phyloP scores from a whole-genome alignment of 2,113 vertebrate species.

The Acinonyx jubatus region DNA sequence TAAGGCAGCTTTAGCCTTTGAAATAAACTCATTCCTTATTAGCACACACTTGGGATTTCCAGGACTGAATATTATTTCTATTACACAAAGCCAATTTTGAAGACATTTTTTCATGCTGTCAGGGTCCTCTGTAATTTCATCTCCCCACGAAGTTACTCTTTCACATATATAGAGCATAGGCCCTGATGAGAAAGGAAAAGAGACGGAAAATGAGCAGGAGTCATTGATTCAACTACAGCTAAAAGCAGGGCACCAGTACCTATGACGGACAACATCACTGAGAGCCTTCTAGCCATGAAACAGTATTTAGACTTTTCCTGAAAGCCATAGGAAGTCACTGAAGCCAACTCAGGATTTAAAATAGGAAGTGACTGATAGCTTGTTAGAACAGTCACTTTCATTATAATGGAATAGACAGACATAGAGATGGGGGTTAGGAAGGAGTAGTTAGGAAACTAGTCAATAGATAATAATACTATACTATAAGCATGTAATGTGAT shows the following conservation, averaged over 20 bases:
- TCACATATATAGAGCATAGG: neutral
- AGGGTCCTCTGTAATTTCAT: slow-evolving; percentile 69
- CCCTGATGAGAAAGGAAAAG: slow-evolving; percentile 34
- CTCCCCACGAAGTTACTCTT: slow-evolving; percentile 56
- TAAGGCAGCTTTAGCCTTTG: slow-evolving; percentile 73
- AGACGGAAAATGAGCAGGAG: neutral
- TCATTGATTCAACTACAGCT: neutral
- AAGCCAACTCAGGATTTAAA: neutral
- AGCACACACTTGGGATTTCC: slow-evolving; percentile 73
- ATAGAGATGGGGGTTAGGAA: neutral
- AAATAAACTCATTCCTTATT: slow-evolving; percentile 79
- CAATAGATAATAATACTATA: neutral
- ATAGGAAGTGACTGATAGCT: neutral
- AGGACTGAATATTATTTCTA: slow-evolving; percentile 71
- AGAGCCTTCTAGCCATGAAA: neutral
- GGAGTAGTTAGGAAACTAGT: slow-evolving; percentile 8
- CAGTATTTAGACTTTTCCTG: neutral
- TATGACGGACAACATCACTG: neutral
- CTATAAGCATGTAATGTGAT: neutral
- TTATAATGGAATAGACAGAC: slow-evolving; percentile 39
- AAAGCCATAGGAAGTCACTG: neutral
- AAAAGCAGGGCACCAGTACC: neutral
- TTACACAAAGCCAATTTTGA: slow-evolving; percentile 65
- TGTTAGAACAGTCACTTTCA: slow-evolving; percentile 9
- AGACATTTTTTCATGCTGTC: slow-evolving; percentile 59